Evolutionary conservation across 2,113 vertebrate genomes (phyloP).

Genomic region (Neodontobutis hainanensis): DNA sequence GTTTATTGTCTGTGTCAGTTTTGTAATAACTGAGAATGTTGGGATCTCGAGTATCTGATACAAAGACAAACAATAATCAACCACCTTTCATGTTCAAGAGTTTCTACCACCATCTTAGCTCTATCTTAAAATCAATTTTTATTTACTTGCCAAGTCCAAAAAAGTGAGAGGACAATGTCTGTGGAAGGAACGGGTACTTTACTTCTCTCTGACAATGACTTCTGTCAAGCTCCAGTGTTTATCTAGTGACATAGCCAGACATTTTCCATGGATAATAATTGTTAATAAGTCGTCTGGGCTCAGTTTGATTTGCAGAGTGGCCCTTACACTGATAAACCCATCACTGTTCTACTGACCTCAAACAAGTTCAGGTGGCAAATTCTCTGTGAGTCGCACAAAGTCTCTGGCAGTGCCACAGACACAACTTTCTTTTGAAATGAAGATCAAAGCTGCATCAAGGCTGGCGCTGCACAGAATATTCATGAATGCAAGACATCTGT

Average conservation of each 20-base stretch:
- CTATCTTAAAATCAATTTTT: too few species aligned
- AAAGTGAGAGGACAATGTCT: too few species aligned
- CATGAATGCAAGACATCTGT: slow-evolving; percentile 78
- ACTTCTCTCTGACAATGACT: background rate
- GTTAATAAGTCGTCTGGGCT: slow-evolving; percentile 14
- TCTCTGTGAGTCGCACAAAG: slow-evolving; percentile 61
- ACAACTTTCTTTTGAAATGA: slow-evolving; percentile 78
- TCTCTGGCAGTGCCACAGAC: slow-evolving; percentile 57
- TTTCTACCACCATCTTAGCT: too few species aligned
- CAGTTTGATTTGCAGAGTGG: slow-evolving; percentile 22
- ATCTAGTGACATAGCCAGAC: background rate
- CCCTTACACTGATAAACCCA: slow-evolving; percentile 44
- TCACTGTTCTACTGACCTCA: slow-evolving; percentile 44
- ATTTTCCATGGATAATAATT: slow-evolving; percentile 12
- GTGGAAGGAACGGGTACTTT: too few species aligned
- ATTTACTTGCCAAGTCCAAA: too few species aligned
- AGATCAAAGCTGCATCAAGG: slow-evolving; percentile 76
- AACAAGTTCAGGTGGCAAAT: slow-evolving; percentile 70
- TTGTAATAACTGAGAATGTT: too few species aligned
- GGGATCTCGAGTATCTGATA: too few species aligned
- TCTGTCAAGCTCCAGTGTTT: slow-evolving; percentile 3
- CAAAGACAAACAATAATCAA: too few species aligned
- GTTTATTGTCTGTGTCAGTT: too few species aligned
- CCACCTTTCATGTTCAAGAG: too few species aligned
- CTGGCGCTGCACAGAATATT: slow-evolving; percentile 71